Evolutionary conservation across 1,140 invertebrate genomes (phyloP), one percentile per base, ranked within the genome.

Genomic region (Spodoptera frugiperda): DNA sequence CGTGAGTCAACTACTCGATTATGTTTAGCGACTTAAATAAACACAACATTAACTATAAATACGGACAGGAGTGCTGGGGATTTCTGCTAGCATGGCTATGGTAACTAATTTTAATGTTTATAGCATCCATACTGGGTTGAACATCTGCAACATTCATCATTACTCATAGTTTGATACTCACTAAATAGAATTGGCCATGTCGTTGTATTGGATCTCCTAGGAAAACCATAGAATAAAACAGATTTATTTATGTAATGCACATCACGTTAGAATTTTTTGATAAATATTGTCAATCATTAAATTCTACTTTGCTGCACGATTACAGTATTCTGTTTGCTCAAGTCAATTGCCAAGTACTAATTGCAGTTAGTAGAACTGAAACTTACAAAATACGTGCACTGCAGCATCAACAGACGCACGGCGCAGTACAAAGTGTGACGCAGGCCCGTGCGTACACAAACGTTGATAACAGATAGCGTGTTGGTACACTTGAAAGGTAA

Each of bases 141-240:
- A 21, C 55, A 39, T 39, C 33, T 46, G 51, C 51, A 72, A 72
- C 51, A 73, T 14, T 15, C 25, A 59, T 30, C 39, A 19, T 65
- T 67, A 67, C 11, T 17, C 21, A 17, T 15, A 55, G 10, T 25
- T 39, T 15, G 33, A 57, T 71, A 73, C 71, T 73, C 21, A 73
- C 71, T 61, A 51, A 44, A 61, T 30, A 48, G 12, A 30, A 57
- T 49, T 17, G 54, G 55, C 44, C 19, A 49, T 51, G 21, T 49
- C 15, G 54, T 44, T 46, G 15, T 46, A 55, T 61, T 73, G 17
- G 71, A 61, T 48, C 71, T 14, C 71, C 54, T 73, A 61, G 44
- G 71, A 61, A 73, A 73, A 73, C 33, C 6, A 39, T 39, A 39
- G 33, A 39, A 39, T 10, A 39, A 39, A 39, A 39, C 6, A 39